phyloP scores from a whole-genome alignment of 2,113 vertebrate species.

The Pseudopipra pipra region DNA sequence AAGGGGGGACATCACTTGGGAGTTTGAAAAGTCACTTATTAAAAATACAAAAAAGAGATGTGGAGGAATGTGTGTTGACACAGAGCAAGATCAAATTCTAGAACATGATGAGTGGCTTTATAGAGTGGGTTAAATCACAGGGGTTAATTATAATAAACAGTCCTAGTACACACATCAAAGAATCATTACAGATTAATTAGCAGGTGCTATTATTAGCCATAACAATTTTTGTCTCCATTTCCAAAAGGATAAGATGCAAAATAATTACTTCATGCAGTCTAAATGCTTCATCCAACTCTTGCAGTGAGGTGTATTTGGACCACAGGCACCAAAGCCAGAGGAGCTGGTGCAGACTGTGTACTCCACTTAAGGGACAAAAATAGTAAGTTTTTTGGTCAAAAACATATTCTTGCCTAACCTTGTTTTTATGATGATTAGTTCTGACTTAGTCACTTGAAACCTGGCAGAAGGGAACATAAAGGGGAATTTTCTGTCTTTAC shows the following conservation, averaged over 20 bases:
- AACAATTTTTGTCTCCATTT: background rate
- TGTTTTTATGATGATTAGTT: background rate
- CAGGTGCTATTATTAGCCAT: background rate
- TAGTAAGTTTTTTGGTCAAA: background rate
- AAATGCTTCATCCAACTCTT: background rate
- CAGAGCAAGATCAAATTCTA: background rate
- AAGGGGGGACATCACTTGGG: background rate
- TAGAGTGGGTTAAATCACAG: background rate
- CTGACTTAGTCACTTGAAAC: background rate
- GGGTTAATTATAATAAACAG: background rate
- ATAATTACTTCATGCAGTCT: background rate
- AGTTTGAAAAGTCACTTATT: background rate
- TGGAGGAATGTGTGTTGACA: background rate
- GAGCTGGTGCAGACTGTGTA: background rate
- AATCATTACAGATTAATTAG: background rate
- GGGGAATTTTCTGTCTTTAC: slow-evolving; percentile 2
- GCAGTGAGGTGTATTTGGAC: background rate
- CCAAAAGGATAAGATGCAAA: background rate
- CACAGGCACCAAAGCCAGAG: background rate
- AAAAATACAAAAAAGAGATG: background rate
- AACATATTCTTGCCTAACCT: background rate
- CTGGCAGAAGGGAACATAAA: background rate
- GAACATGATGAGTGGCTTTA: background rate
- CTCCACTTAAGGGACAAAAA: background rate
- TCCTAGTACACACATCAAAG: background rate